Conservation (phyloP, 2,797 vertebrate species). For the Scolopax bukidnonensis region DNA sequence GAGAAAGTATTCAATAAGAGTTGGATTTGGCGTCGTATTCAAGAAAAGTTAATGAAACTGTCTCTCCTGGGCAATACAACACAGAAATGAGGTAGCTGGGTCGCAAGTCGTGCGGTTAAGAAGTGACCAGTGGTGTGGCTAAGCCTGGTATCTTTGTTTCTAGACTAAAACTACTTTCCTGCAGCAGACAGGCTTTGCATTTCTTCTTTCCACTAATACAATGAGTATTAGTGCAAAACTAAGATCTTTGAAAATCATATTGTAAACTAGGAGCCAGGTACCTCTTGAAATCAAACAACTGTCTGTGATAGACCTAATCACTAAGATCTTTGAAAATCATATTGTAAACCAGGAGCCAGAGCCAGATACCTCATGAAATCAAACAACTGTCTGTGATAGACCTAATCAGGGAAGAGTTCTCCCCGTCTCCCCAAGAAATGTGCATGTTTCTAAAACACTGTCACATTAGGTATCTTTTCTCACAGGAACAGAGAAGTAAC, state of each 20-base stretch:
- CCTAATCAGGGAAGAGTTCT: not conserved
- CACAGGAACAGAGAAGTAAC: not conserved
- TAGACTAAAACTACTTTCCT: not conserved
- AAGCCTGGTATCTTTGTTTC: not conserved
- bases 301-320: not conserved
- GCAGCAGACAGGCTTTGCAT: not conserved
- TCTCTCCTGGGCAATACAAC: not conserved
- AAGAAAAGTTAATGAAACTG: conserved; percentile 30
- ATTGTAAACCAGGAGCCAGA: not conserved
- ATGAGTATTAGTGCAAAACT: not conserved
- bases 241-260: not conserved
- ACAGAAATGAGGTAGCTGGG: not conserved
- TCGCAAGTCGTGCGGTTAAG: not conserved
- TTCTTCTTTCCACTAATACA: not conserved
- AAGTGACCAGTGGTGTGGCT: not conserved
- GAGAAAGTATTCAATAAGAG: conserved; percentile 5
- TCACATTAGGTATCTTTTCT: not conserved
- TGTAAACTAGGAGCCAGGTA: not conserved
- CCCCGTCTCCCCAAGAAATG: not conserved
- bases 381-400: not conserved
- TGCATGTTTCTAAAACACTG: not conserved
- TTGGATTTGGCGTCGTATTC: conserved; percentile 9
- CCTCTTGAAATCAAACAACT: fast-evolving
- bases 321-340: not conserved
- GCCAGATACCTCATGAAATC: too few species aligned